Evolutionary conservation across 2,888 invertebrate species (phyloP).

Genomic region (Reticulitermes lucifugus): DNA sequence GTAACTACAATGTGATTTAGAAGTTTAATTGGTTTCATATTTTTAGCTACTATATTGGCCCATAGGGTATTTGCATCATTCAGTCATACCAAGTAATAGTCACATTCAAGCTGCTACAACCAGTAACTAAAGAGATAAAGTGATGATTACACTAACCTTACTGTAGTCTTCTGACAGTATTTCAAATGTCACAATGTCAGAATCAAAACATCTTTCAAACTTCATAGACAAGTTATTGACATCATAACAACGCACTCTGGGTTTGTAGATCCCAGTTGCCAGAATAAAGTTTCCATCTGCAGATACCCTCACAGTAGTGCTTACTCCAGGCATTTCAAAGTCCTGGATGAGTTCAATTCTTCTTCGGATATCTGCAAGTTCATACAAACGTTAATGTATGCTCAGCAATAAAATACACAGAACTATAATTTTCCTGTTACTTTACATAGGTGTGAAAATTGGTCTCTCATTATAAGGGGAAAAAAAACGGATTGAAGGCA

Average conservation of each 20-base stretch:
- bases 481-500: too few relatives aligned
- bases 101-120: too few relatives aligned
- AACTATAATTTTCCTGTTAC: background rate
- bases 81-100: too few relatives aligned
- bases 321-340: slow-evolving; percentile 98
- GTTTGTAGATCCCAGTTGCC: slow-evolving; percentile 96
- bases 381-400: background rate
- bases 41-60: too few relatives aligned
- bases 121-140: background rate
- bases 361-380: slow-evolving; percentile 77
- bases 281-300: slow-evolving; percentile 93
- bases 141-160: slow-evolving; percentile 73
- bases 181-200: slow-evolving; percentile 95
- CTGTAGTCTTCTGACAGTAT: slow-evolving; percentile 95
- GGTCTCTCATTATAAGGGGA: background rate
- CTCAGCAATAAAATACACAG: slow-evolving; percentile 24
- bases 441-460: too few relatives aligned
- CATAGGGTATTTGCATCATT: too few relatives aligned
- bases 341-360: slow-evolving; percentile 98
- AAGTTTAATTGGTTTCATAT: too few relatives aligned
- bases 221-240: slow-evolving; percentile 95
- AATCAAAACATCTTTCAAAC: slow-evolving; percentile 97
- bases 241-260: slow-evolving; percentile 95
- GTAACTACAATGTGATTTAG: too few relatives aligned
- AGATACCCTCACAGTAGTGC: slow-evolving; percentile 85